phyloP scores from a whole-genome alignment of 1,140 invertebrate genomes.

The Platyura marginata region DNA sequence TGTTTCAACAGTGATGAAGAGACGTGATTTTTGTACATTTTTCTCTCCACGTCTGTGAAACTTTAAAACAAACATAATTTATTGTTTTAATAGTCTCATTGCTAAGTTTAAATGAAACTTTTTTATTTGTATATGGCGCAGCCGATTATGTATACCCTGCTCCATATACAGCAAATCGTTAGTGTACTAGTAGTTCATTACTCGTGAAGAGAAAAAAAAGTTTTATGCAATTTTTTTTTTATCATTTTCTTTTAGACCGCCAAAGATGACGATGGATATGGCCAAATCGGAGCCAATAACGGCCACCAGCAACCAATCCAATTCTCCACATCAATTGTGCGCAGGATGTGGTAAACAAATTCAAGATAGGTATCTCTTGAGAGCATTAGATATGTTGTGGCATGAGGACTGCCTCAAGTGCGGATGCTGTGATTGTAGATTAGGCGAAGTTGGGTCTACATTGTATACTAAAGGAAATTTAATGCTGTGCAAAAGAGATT shows the following conservation, averaged over 20 bases:
- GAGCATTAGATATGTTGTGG: conserved; percentile 86
- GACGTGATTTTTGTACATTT: neutral
- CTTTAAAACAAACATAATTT: neutral
- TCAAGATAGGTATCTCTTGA: conserved; percentile 63
- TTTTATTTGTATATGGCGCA: too few relatives aligned
- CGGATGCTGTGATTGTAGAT: conserved; percentile 88
- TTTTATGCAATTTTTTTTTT: neutral
- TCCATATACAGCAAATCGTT: too few relatives aligned
- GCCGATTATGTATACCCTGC: too few relatives aligned
- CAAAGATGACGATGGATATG: conserved; percentile 54
- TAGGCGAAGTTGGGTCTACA: conserved; percentile 94
- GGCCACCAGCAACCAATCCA: conserved; percentile 17
- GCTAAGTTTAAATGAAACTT: too few relatives aligned
- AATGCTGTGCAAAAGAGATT: conserved; percentile 93
- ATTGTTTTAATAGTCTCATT: neutral
- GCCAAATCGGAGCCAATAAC: conserved; percentile 38
- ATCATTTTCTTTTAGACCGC: neutral
- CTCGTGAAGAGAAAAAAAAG: neutral
- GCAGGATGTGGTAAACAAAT: conserved; percentile 75
- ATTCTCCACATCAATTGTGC: conserved; percentile 49
- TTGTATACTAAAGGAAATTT: conserved; percentile 92
- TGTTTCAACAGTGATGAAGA: neutral
- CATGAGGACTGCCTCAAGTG: conserved; percentile 98
- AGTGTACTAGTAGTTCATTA: neutral
- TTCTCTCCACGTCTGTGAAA: neutral